Conservation (phyloP, 2,113 vertebrate genomes). For the Tragelaphus buxtoni region DNA sequence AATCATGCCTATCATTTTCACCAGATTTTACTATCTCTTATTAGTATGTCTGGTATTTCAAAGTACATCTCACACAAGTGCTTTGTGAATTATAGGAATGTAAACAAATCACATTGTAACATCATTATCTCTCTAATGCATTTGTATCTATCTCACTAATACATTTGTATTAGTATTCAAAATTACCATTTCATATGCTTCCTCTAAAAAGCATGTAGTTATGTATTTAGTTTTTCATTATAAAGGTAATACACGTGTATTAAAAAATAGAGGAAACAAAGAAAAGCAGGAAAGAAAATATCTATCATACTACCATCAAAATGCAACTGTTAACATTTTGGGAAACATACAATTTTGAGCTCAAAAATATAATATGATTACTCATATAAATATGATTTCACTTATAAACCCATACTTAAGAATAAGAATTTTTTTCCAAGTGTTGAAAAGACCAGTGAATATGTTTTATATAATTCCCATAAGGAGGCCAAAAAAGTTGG, state of each 20-base stretch:
- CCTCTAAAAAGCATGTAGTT: background rate
- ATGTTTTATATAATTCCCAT: background rate
- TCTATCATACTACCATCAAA: background rate
- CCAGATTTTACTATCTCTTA: background rate
- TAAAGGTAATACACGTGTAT: background rate
- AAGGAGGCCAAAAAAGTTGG: background rate
- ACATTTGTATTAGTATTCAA: background rate
- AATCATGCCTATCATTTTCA: background rate
- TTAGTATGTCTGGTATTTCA: background rate
- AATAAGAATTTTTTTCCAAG: background rate
- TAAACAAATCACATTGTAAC: background rate
- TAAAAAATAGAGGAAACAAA: slow-evolving; percentile 17
- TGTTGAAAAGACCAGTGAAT: background rate
- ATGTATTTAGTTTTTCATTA: background rate
- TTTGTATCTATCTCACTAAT: no score
- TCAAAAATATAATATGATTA: slow-evolving; percentile 51
- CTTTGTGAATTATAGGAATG: background rate
- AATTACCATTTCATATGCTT: slow-evolving; percentile 11
- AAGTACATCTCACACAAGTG: background rate
- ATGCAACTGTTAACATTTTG: slow-evolving; percentile 20
- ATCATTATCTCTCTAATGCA: background rate
- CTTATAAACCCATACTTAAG: background rate
- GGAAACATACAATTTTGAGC: slow-evolving; percentile 34
- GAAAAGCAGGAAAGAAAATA: background rate
- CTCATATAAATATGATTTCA: slow-evolving; percentile 26